Conservation (phyloP, 2,797 vertebrate genomes). For the Fistularia tabacaria region DNA sequence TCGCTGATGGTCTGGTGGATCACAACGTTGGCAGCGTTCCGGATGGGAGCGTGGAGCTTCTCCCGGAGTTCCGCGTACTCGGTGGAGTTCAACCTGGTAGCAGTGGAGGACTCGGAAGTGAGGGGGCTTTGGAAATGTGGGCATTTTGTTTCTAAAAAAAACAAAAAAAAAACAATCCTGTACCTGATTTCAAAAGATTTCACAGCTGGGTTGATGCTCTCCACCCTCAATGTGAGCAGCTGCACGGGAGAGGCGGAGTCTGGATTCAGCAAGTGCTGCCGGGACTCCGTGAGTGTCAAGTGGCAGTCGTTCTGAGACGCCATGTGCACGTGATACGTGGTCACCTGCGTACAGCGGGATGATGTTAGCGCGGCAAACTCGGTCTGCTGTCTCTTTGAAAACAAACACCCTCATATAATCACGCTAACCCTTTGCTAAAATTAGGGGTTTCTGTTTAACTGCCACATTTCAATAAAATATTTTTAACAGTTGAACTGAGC, state of each 20-base stretch:
- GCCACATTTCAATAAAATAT: too few relatives aligned
- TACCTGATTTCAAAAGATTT: slow-evolving; percentile 85
- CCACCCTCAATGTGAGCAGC: slow-evolving; percentile 86
- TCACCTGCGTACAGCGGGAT: slow-evolving; percentile 62
- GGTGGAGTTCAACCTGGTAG: slow-evolving; percentile 82
- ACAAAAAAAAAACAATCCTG: not conserved
- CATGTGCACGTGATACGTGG: slow-evolving; percentile 82
- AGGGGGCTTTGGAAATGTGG: not conserved
- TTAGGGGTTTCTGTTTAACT: too few relatives aligned
- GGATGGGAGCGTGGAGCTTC: slow-evolving; percentile 88
- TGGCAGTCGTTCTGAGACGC: slow-evolving; percentile 86
- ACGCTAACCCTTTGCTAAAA: too few relatives aligned
- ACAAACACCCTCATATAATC: too few relatives aligned
- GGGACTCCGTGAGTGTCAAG: slow-evolving; percentile 83
- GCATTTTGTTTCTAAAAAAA: not conserved
- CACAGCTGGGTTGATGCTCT: slow-evolving; percentile 77
- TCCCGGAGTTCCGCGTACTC: slow-evolving; percentile 88
- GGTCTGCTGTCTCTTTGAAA: too few relatives aligned
- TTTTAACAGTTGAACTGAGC: too few relatives aligned
- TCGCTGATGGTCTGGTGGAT: slow-evolving; percentile 92
- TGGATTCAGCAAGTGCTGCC: slow-evolving; percentile 85
- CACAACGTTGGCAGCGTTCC: slow-evolving; percentile 85
- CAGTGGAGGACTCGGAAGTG: not conserved
- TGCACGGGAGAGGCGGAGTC: slow-evolving; percentile 84
- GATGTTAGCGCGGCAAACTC: not conserved